Evolutionary conservation across 2,113 vertebrate species (phyloP).

Genomic region (Salvator merianae): DNA sequence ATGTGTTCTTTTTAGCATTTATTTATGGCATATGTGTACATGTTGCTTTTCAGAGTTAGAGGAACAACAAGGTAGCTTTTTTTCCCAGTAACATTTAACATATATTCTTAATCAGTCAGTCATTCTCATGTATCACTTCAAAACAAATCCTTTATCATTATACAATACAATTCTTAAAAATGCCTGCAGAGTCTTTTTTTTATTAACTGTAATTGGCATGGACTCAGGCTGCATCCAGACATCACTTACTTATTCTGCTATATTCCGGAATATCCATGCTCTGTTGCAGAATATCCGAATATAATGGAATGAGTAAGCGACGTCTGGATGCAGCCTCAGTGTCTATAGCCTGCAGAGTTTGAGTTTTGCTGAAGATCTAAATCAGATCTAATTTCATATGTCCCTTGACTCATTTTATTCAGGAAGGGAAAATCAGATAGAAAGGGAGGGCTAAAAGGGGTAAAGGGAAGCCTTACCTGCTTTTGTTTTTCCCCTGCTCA

Average conservation of each 20-base stretch:
- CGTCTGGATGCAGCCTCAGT: too few relatives aligned
- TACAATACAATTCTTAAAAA: not conserved
- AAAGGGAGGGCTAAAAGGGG: too few relatives aligned
- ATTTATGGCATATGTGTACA: not conserved
- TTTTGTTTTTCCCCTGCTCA: too few relatives aligned
- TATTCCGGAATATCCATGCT: too few relatives aligned
- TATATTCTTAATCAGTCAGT: not conserved
- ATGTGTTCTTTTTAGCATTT: not conserved
- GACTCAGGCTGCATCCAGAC: too few relatives aligned
- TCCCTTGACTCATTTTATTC: too few relatives aligned
- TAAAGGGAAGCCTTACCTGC: too few relatives aligned
- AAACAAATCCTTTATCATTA: not conserved
- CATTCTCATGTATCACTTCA: not conserved
- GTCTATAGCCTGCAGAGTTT: not conserved
- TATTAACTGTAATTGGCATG: not conserved
- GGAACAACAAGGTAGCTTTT: too few relatives aligned
- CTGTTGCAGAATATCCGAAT: too few relatives aligned
- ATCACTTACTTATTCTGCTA: too few relatives aligned
- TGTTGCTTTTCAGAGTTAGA: not conserved
- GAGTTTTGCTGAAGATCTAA: not conserved
- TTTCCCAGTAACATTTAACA: not conserved
- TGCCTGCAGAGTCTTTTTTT: not conserved
- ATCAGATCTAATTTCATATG: not conserved
- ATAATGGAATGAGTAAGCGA: too few relatives aligned
- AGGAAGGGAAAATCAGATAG: too few relatives aligned